phyloP scores from a whole-genome alignment of 2,888 invertebrate genomes.

The Melieria picta region DNA sequence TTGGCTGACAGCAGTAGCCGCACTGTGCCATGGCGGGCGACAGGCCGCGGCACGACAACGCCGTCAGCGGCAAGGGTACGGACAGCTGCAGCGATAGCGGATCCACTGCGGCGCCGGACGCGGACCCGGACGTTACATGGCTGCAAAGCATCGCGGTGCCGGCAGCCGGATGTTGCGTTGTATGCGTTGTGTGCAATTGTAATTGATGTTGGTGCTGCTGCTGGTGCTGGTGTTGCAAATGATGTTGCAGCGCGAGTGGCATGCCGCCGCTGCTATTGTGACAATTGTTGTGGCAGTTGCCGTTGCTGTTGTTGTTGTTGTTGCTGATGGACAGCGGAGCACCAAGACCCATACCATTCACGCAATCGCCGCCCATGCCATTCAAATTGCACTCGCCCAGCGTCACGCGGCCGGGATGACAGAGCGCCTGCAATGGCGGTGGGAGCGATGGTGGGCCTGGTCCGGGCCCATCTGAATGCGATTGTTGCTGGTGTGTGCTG shows the following conservation, averaged over 20 bases:
- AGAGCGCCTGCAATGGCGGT: slow-evolving; percentile 29
- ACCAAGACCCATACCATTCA: slow-evolving; percentile 5
- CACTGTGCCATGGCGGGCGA: slow-evolving; percentile 65
- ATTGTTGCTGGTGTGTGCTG: slow-evolving; percentile 37
- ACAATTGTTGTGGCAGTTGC: slow-evolving; percentile 29
- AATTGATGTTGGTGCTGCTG: slow-evolving; percentile 40
- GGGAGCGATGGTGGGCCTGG: slow-evolving; percentile 29
- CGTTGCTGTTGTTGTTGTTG: slow-evolving; percentile 32
- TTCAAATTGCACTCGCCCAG: slow-evolving; percentile 57
- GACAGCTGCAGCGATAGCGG: neutral
- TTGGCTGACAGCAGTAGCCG: slow-evolving; percentile 76
- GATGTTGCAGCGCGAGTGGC: slow-evolving; percentile 43
- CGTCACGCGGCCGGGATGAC: slow-evolving; percentile 45
- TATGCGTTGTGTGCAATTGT: slow-evolving; percentile 26
- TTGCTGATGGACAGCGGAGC: neutral
- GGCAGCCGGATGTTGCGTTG: neutral
- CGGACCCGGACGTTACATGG: slow-evolving; percentile 32
- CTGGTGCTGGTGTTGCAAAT: slow-evolving; percentile 40
- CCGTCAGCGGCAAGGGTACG: slow-evolving; percentile 31
- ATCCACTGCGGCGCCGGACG: slow-evolving; percentile 35
- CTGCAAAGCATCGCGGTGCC: neutral
- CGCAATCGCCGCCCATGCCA: slow-evolving; percentile 42
- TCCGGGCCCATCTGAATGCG: slow-evolving; percentile 42
- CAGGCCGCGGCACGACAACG: slow-evolving; percentile 35
- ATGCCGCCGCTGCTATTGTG: slow-evolving; percentile 37